Evolutionary conservation across 2,797 vertebrate genomes (phyloP), one percentile per base, ranked within the genome.

Genomic region (Oreochromis grahami): DNA sequence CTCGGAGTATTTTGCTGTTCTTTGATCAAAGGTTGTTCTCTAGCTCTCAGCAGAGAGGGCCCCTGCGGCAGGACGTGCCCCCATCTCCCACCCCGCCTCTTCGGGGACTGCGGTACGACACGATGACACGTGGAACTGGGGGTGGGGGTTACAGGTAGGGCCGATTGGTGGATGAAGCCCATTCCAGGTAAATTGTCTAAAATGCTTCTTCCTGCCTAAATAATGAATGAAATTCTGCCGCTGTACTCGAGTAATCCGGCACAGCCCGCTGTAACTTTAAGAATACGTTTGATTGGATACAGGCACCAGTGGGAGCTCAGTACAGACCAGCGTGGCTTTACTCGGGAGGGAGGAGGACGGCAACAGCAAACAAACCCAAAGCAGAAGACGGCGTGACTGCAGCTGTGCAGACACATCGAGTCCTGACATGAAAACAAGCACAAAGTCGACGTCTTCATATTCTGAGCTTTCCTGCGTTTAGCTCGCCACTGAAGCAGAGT

Each of bases 61-160:
- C 98, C 7, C 88, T 98, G 86, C 96, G 98, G 12, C 98, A 99
- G 93, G 98, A 99, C 0, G 98, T 99, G 17, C 98, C 98, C 0
- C 98, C 98, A 2, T 99, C 98, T 10, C 98, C 98, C 8, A 97
- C 97, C 21, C 96, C 96, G 79, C 94, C 96, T 12, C 97, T 97
- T 15, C 96, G 97, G 63, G 95, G 94, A 9, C 95, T 96, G 7
- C 96, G 96, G 52, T 98, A 98, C 29, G 96, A 94, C 45, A 98
- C 98, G 36, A 95, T 97, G 93, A 94, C 96, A 81, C 97, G 97
- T 48, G 89, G 90, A 60, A 85, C 92, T 1, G 92, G 91, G 78
- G 93, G 88, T 13, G 94, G 92, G 81, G 93, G 87, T 29, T 96
- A 96, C 90, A 96, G 95, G 94, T 96, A 94, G 91, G 90, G 43